Conservation (phyloP, 2,888 invertebrate genomes). For the Ormyrus rosae region DNA sequence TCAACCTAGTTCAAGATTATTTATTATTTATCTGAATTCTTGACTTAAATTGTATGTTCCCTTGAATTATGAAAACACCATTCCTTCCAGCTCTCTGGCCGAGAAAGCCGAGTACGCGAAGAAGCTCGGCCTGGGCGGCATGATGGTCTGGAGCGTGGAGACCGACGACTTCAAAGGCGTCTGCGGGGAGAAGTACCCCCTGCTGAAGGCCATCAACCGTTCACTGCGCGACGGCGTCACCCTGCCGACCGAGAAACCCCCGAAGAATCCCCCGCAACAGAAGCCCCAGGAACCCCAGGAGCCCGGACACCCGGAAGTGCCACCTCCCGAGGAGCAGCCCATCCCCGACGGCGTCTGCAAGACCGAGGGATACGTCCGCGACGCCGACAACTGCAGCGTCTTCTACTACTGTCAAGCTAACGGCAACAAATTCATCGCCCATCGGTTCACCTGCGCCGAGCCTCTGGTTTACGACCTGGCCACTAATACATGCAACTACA, state of each 20-base stretch:
- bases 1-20: no score
- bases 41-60: no score
- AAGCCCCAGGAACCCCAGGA: background rate
- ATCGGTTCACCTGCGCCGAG: slow-evolving; percentile 53
- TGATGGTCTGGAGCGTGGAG: slow-evolving; percentile 93
- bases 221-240: slow-evolving; percentile 37
- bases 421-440: background rate
- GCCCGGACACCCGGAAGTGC: background rate
- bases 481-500: slow-evolving; percentile 47
- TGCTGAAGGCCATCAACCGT: background rate
- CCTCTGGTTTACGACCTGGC: slow-evolving; percentile 52
- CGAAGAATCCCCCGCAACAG: background rate
- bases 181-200: slow-evolving; percentile 74
- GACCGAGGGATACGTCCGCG: slow-evolving; percentile 44
- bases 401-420: slow-evolving; percentile 56
- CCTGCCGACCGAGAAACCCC: background rate
- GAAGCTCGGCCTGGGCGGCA: slow-evolving; percentile 80
- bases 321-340: background rate
- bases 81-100: background rate
- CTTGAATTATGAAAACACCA: no score
- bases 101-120: slow-evolving; percentile 1
- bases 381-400: slow-evolving; percentile 43
- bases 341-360: background rate
- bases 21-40: no score
- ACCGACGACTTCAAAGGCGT: slow-evolving; percentile 89